Conservation (phyloP, 2,113 vertebrate species). For the Nycticorax nycticorax region DNA sequence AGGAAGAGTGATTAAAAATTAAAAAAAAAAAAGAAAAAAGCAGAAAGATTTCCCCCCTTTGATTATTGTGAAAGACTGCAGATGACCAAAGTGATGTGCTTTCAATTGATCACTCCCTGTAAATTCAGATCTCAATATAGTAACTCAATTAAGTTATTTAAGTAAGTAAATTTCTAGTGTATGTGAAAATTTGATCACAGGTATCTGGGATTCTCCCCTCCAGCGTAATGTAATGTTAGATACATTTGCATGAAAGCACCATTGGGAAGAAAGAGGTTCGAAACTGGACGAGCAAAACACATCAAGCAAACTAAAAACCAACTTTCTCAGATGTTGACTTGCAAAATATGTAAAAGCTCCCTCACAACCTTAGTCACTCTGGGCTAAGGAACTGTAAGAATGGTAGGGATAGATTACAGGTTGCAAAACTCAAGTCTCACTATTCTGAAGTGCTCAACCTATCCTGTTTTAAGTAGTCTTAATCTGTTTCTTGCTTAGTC, state of each 20-base stretch:
- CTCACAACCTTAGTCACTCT: neutral
- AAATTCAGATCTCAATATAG: neutral
- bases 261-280: neutral
- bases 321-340: neutral
- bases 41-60: neutral
- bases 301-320: neutral
- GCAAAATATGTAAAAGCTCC: neutral
- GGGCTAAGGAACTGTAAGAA: neutral
- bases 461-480: neutral
- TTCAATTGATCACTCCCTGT: neutral
- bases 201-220: neutral
- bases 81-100: neutral
- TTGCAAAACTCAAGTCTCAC: neutral
- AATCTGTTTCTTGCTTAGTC: neutral
- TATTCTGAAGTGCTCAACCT: neutral
- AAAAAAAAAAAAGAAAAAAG: neutral
- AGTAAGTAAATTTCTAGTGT: neutral
- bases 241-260: neutral
- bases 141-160: no score
- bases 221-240: neutral
- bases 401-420: neutral
- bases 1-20: neutral
- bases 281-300: neutral
- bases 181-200: neutral
- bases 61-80: neutral